A percentile compares a stretch with the other conserved stretches of the same genome.
These are phyloP conservation scores for Dryobotodes eremita DNA, from an alignment of 2,888 invertebrate species.

Conservation along the genomic window DNA sequence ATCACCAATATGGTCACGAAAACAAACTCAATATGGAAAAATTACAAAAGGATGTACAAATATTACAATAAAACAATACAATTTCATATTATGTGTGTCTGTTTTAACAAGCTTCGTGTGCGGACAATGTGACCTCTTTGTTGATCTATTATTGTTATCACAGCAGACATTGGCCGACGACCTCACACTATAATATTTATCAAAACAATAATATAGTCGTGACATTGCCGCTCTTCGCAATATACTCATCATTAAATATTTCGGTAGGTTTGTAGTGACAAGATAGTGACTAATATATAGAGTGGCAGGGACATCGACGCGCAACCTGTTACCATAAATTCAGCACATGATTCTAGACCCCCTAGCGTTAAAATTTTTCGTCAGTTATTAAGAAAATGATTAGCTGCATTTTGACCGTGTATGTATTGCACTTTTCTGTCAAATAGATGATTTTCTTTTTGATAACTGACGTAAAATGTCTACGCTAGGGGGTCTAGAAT, in stretches of 20 bases:
- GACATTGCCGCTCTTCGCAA: constrained; percentile 56
- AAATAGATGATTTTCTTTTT: too few relatives aligned
- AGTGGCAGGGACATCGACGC: too few relatives aligned
- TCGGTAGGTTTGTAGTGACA: constrained; percentile 1
- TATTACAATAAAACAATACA: background rate
- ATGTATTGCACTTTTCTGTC: too few relatives aligned
- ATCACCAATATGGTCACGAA: too few relatives aligned
- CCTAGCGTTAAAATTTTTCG: too few relatives aligned
- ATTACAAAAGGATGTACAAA: constrained; percentile 7
- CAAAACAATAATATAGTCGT: constrained; percentile 68
- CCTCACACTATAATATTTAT: constrained; percentile 67
- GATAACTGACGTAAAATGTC: too few relatives aligned
- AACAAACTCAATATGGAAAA: background rate
- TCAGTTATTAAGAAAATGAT: too few relatives aligned
- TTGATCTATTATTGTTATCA: constrained; percentile 64
- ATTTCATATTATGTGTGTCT: constrained; percentile 6
- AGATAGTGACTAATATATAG: background rate
- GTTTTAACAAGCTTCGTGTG: constrained; percentile 25
- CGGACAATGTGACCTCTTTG: constrained; percentile 63
- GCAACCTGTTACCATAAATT: too few relatives aligned
- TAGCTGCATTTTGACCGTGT: too few relatives aligned
- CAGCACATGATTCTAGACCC: too few relatives aligned
- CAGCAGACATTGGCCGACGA: constrained; percentile 67
- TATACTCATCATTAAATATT: constrained; percentile 15
- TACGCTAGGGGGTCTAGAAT: too few relatives aligned